Percentiles rank a stretch among this genome's conserved stretches.
These are phyloP conservation scores for Adela reaumurella DNA, from an alignment of 2,888 invertebrate species.

Conservation along the genomic window DNA sequence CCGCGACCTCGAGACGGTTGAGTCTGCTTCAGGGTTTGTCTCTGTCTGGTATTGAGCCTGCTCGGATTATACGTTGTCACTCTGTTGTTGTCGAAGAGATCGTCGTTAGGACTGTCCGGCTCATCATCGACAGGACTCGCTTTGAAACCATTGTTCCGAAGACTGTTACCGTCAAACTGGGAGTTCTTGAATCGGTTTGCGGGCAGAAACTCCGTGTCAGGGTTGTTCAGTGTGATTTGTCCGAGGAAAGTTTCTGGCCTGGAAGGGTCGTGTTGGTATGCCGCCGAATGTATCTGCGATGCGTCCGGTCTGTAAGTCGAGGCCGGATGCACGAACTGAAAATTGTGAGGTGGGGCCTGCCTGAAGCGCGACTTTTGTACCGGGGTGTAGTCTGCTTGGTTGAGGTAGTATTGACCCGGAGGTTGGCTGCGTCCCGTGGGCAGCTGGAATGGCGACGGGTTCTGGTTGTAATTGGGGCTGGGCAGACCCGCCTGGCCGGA, in stretches of 20 bases:
- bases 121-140: slow-evolving; percentile 34
- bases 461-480: slow-evolving; percentile 47
- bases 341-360: slow-evolving; percentile 41
- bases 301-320: slow-evolving; percentile 55
- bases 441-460: slow-evolving; percentile 47
- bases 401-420: slow-evolving; percentile 40
- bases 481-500: slow-evolving; percentile 34
- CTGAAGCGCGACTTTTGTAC: slow-evolving; percentile 37
- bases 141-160: slow-evolving; percentile 42
- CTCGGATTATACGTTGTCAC: slow-evolving; percentile 49
- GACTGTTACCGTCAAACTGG: slow-evolving; percentile 47
- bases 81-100: slow-evolving; percentile 39
- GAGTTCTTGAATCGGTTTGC: slow-evolving; percentile 43
- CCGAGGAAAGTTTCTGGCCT: slow-evolving; percentile 62
- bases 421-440: slow-evolving; percentile 48
- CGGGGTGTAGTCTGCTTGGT: slow-evolving; percentile 40
- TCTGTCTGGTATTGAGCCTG: slow-evolving; percentile 33
- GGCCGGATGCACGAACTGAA: slow-evolving; percentile 42
- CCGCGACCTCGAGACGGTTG: slow-evolving; percentile 11
- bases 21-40: slow-evolving; percentile 34
- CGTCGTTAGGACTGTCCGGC: slow-evolving; percentile 38
- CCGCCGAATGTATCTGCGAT: slow-evolving; percentile 53
- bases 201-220: slow-evolving; percentile 48
- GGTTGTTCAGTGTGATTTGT: slow-evolving; percentile 60
- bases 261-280: slow-evolving; percentile 56